These are phyloP conservation scores for Saccostrea cuccullata DNA, from an alignment of 1,140 invertebrate species.

Conservation along the genomic window DNA sequence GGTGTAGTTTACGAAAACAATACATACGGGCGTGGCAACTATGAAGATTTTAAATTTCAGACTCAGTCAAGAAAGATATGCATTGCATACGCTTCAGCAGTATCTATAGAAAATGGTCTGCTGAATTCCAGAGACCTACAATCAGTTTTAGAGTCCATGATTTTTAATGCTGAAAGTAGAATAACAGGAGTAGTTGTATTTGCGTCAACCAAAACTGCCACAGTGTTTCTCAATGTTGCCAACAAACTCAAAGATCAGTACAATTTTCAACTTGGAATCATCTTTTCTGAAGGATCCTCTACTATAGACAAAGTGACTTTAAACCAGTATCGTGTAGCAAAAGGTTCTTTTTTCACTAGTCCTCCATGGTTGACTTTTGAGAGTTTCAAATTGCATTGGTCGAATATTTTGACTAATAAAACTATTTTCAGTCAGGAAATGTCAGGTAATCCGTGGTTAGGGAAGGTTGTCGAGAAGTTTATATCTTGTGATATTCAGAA, in stretches of 20 bases:
- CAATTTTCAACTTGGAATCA: neutral
- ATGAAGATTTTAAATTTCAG: neutral
- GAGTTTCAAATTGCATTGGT: slow-evolving; percentile 41
- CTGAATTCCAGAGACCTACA: neutral
- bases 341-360: slow-evolving; percentile 33
- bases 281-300: neutral
- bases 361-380: neutral
- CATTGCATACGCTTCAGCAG: neutral
- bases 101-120: neutral
- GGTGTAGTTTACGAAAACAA: slow-evolving; percentile 49
- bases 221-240: neutral
- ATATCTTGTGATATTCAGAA: neutral
- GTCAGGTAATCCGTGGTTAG: slow-evolving; percentile 26
- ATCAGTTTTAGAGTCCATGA: neutral
- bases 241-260: neutral
- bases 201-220: neutral
- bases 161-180: neutral
- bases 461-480: neutral
- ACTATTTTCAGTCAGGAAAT: slow-evolving; percentile 24
- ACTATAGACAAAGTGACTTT: neutral
- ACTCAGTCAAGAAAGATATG: slow-evolving; percentile 9
- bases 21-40: slow-evolving; percentile 30
- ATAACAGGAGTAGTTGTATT: slow-evolving; percentile 41
- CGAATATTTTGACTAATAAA: slow-evolving; percentile 14
- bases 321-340: neutral